Evolutionary conservation across 2,888 invertebrate genomes (phyloP).

Genomic region (Synergus gifuensis): DNA sequence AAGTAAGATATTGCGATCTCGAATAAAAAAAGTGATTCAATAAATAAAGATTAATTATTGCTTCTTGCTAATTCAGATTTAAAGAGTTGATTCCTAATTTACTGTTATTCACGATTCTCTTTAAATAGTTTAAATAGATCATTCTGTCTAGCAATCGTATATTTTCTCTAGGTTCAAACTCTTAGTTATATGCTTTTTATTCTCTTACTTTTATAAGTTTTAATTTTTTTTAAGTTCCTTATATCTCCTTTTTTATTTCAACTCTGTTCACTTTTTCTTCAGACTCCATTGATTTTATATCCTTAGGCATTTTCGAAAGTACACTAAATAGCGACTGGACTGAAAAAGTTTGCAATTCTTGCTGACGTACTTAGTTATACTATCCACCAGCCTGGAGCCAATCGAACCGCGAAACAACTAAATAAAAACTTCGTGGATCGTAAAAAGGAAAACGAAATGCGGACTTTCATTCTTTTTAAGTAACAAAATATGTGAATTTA

Average conservation of each 20-base stretch:
- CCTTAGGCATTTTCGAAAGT: constrained; percentile 54
- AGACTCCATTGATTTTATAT: constrained; percentile 42
- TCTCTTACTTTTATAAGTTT: not conserved
- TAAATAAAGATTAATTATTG: not conserved
- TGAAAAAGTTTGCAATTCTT: constrained; percentile 54
- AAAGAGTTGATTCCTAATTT: not conserved
- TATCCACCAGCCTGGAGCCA: not conserved
- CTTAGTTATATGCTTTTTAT: too few relatives aligned
- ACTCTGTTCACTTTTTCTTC: not conserved
- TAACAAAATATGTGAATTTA: not conserved
- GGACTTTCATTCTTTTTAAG: not conserved
- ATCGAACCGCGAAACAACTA: not conserved
- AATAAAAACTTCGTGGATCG: not conserved
- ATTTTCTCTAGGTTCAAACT: not conserved
- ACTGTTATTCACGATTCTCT: not conserved
- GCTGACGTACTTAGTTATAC: constrained; percentile 43
- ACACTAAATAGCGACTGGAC: constrained; percentile 50
- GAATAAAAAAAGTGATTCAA: not conserved
- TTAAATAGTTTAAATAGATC: not conserved
- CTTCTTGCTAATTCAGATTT: too few relatives aligned
- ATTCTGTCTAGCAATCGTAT: not conserved
- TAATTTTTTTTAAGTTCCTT: not conserved
- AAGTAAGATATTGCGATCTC: not conserved
- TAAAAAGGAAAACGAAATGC: not conserved
- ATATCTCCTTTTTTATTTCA: not conserved